Base-by-base conservation (phyloP, 64 coral and sea anemone species). In the Montipora efflorescens region DNA sequence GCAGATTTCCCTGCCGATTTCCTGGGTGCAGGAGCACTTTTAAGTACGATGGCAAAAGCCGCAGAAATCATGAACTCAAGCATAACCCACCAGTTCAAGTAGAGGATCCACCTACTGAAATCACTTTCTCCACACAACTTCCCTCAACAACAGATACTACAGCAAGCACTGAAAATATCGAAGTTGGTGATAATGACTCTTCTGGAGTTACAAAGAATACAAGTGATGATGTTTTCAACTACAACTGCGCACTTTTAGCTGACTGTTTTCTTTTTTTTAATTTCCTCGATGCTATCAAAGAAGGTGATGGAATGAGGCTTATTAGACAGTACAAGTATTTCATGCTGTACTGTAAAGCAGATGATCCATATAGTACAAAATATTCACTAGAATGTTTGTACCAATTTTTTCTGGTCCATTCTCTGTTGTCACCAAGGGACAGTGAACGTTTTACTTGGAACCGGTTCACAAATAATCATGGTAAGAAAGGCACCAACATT, bases 311-410 rank as follows among this genome's bases (percentile, higher is more conserved):
- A 50, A 9, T 52, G 2, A 10, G 93, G 20, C 72, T 95, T 18
- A 78, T 95, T 19, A 67, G 88, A 71, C 93, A 95, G 49, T 95
- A 95, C 58, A 95, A 95, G 71, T 74, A 86, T 15, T 90, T 95
- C 47, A 95, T 95, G 93, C 66, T 95, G 45, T 95, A 95, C 80
- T 95, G 87, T 61, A 95, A 84, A 75, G 93, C 93, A 84, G 93
- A 95, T 90, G 93, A 45, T 47, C 25, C 21, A 49, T 69, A 84
- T 49, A 94, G 93, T 48, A 83, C 87, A 48, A 94, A 95, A n/a
- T 80, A 53, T 21, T 22, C 71, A 25, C 25, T 74, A 74, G 23
- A 74, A 74, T 74, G 71, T 95, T 90, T 85, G 71, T 74, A 74
- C 51, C 78, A 80, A 49, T 75, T 83, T 82, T 93, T 77, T 62